Conservation (phyloP, 2,113 vertebrate species). For the Oostethus manadensis region DNA sequence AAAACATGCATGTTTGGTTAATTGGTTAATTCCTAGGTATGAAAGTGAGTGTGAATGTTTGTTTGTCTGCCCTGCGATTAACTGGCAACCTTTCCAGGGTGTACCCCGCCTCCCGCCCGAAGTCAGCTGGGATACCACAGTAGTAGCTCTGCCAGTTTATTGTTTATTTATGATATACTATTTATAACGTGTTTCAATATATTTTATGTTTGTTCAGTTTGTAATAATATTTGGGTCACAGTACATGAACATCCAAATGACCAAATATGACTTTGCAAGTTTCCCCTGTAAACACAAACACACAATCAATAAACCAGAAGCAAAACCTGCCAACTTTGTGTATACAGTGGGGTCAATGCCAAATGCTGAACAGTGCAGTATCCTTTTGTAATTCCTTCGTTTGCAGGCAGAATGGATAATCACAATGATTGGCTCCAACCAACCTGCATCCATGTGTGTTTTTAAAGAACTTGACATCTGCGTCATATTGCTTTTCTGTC, state of each 20-base stretch:
- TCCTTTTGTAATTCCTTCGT: slow-evolving; percentile 34
- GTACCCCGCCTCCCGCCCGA: too few species aligned
- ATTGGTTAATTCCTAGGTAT: too few species aligned
- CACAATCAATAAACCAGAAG: slow-evolving; percentile 7
- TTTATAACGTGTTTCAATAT: neutral
- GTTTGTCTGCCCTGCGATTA: too few species aligned
- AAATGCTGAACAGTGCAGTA: slow-evolving; percentile 30
- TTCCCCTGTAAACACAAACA: slow-evolving; percentile 1
- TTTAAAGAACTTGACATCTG: slow-evolving; percentile 50
- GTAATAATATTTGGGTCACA: neutral
- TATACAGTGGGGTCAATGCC: slow-evolving; percentile 19
- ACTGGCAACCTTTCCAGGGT: too few species aligned
- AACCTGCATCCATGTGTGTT: slow-evolving; percentile 17
- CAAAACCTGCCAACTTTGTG: slow-evolving; percentile 11
- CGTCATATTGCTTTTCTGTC: slow-evolving; percentile 48
- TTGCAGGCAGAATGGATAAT: slow-evolving; percentile 27
- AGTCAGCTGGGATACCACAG: too few species aligned
- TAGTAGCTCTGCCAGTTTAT: neutral
- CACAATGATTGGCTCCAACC: slow-evolving; percentile 28
- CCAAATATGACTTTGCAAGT: slow-evolving; percentile 5
- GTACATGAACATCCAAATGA: slow-evolving; percentile 9
- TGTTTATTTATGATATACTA: neutral
- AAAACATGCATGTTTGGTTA: too few species aligned
- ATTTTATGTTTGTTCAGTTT: neutral
- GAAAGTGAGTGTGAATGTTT: too few species aligned